Evolutionary conservation across 92 coral and sea anemone species (phyloP).

Genomic region (Hydrozoanthus gracilis): DNA sequence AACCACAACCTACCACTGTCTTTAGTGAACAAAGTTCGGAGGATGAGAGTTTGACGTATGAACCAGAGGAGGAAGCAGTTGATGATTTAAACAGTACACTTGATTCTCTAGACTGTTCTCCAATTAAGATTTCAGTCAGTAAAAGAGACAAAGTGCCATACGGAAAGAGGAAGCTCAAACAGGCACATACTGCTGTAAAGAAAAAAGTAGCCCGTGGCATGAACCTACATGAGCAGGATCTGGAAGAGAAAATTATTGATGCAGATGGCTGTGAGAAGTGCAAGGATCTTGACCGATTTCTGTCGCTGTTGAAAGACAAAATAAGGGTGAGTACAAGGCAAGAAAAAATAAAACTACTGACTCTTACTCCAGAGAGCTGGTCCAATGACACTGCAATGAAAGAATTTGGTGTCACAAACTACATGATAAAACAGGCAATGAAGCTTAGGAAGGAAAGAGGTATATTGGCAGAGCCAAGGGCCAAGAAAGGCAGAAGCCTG

Average conservation of each 20-base stretch:
- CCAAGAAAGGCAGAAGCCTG: constrained; percentile 41
- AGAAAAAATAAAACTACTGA: constrained; percentile 18
- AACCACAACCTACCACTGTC: too few relatives aligned
- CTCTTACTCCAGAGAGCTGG: constrained; percentile 27
- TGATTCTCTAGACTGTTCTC: constrained; percentile 24
- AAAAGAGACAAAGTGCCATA: constrained; percentile 16
- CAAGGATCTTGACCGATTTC: constrained; percentile 34
- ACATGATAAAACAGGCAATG: constrained; percentile 23
- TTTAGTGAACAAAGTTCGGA: not conserved
- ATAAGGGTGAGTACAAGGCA: constrained; percentile 21
- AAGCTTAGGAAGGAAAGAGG: constrained; percentile 1
- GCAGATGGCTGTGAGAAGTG: constrained; percentile 11
- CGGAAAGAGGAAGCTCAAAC: not conserved
- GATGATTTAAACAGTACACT: constrained; percentile 14
- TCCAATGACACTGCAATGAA: not conserved
- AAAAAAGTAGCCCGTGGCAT: constrained; percentile 26
- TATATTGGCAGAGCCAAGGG: constrained; percentile 23
- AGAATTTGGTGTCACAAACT: constrained; percentile 28
- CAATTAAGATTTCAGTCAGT: constrained; percentile 21
- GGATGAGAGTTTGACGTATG: not conserved
- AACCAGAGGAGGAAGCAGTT: constrained; percentile 20
- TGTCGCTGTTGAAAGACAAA: constrained; percentile 27
- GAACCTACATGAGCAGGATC: constrained; percentile 11
- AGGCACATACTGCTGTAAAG: constrained; percentile 16
- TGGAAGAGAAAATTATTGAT: not conserved